Conservation (phyloP, 2,797 vertebrate genomes). For the Cryptoblepharus egeriae region DNA sequence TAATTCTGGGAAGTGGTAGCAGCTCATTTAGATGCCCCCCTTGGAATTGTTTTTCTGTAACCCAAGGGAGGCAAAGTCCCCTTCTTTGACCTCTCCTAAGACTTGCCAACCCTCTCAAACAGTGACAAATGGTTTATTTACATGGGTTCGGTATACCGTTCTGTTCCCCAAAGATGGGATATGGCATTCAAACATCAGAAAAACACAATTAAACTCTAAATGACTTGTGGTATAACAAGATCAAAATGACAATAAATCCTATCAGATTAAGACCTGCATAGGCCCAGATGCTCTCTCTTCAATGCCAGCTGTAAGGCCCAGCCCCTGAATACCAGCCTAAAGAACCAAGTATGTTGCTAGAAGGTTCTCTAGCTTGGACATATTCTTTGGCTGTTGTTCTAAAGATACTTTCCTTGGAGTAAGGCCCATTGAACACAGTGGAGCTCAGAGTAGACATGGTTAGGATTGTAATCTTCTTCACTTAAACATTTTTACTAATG, state of each 20-base stretch:
- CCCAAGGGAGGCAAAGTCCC: conserved; percentile 1
- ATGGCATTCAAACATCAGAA: neutral
- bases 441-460: too few relatives aligned
- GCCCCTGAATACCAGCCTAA: neutral
- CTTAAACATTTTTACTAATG: neutral
- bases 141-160: neutral
- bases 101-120: neutral
- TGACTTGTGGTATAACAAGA: neutral
- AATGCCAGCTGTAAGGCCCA: neutral
- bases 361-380: neutral
- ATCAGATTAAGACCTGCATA: neutral
- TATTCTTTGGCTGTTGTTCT: too few relatives aligned
- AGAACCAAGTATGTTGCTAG: neutral
- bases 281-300: neutral
- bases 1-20: conserved; percentile 19
- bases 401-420: too few relatives aligned
- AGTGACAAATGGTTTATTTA: neutral
- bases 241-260: neutral
- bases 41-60: conserved; percentile 8
- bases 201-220: neutral
- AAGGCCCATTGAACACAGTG: too few relatives aligned
- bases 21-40: neutral
- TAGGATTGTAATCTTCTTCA: too few relatives aligned
- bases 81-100: neutral
- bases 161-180: conserved; percentile 1